phyloP scores from a whole-genome alignment of 2,113 vertebrate species.

The Dinomys branickii region DNA sequence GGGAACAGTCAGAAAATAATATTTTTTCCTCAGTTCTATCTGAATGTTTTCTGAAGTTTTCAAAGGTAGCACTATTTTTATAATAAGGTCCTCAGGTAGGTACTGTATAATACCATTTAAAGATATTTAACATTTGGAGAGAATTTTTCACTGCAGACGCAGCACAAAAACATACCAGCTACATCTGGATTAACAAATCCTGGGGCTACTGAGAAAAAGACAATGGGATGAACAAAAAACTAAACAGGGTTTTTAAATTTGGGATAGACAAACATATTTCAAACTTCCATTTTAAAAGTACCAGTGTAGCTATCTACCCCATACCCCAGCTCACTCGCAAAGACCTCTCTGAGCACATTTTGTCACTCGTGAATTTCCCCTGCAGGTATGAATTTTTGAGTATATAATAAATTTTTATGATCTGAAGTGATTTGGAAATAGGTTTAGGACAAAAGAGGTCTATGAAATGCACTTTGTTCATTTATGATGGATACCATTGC shows the following conservation, averaged over 20 bases:
- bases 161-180: neutral
- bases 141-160: neutral
- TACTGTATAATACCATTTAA: neutral
- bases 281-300: neutral
- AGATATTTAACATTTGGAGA: neutral
- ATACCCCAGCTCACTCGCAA: neutral
- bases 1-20: neutral
- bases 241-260: neutral
- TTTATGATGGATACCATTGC: neutral
- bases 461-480: neutral
- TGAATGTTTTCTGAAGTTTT: neutral
- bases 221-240: neutral
- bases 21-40: neutral
- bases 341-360: neutral
- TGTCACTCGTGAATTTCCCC: neutral
- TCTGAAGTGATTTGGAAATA: constrained; percentile 16
- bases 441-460: neutral
- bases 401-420: neutral
- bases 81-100: neutral
- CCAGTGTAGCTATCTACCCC: neutral
- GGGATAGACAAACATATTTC: neutral
- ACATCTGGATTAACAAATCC: neutral
- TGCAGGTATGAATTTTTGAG: neutral
- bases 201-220: neutral
- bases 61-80: neutral